Conservation (phyloP, 1,140 invertebrate genomes). For the Cardiocondyla obscurior region DNA sequence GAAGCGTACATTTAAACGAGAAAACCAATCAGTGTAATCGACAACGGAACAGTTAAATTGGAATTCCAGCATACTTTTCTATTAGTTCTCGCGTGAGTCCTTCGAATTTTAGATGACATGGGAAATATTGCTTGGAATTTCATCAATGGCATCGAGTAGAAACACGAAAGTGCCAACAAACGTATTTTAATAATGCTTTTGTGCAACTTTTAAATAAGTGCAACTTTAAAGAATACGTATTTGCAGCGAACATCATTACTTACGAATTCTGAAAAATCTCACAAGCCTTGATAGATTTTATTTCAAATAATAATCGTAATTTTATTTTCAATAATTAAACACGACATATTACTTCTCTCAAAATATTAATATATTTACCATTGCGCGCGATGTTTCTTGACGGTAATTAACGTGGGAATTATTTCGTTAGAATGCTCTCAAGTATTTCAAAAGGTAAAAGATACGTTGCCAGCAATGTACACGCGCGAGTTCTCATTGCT, state of each 20-base stretch:
- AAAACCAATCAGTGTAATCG: slow-evolving; percentile 51
- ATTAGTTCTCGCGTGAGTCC: slow-evolving; percentile 25
- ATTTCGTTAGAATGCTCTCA: not conserved
- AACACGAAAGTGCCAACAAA: slow-evolving; percentile 13
- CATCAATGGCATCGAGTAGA: not conserved
- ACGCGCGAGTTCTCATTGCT: slow-evolving; percentile 19
- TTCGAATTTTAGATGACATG: slow-evolving; percentile 32
- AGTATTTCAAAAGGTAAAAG: slow-evolving; percentile 19
- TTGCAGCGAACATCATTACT: not conserved
- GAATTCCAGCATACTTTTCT: slow-evolving; percentile 46
- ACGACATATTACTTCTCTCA: not conserved
- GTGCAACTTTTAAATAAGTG: not conserved
- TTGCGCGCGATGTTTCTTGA: not conserved
- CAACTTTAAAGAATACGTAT: not conserved
- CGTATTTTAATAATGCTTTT: slow-evolving; percentile 43
- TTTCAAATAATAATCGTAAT: not conserved
- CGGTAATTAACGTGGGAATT: not conserved
- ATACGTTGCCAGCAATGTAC: slow-evolving; percentile 11
- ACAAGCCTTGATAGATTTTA: not conserved
- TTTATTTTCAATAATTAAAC: not conserved
- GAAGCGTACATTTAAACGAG: slow-evolving; percentile 21
- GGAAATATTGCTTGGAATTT: slow-evolving; percentile 42
- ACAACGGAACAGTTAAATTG: slow-evolving; percentile 44
- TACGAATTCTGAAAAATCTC: not conserved
- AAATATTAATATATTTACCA: not conserved